Evolutionary conservation across 2,888 invertebrate species (phyloP), one percentile per base, ranked within the genome.

Genomic region (Cryptophagus acutangulus): DNA sequence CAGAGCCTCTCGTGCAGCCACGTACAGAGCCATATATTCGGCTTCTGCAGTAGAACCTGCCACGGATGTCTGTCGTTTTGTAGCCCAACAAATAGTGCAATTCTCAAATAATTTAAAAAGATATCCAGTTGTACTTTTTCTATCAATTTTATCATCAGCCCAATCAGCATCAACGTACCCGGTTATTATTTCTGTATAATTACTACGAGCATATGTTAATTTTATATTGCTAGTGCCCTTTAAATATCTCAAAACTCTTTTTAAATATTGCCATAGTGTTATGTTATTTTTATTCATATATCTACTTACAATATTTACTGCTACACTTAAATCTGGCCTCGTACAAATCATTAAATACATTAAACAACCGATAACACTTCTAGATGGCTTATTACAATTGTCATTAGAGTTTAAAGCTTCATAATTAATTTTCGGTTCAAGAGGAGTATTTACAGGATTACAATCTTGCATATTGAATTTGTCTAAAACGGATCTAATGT

Each of bases 271-370:
- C 51, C 49, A 53, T 3, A 51, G 28, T 43, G 50, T 48, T 25
- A 25, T 31, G 3, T 3, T 31, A 6, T 16, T 31, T 31, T 31
- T 31, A 31, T 13, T 15, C 16, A 15, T 3, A 31, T 43, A 53
- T 26, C 52, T 45, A 31, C 52, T 54, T n/a, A 55, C 13, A 26
- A 55, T 50, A 44, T 52, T 53, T n/a, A 57, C 38, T 24, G 37
- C 6, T 6, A 36, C 17, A 42, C 55, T 41, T 34, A 55, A 35
- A 40, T 57, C 51, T 2, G 52, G 35, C 8, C 38, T 2, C 28
- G 42, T 42, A 14, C 38, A 39, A 1, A 42, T 9, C 42, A 42
- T 39, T 13, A 26, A 20, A 20, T 41, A 45, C 46, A 46, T 40
- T 15, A 40, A 40, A 28, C 35, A 40, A 5, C 36, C 44, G 10